Percentiles rank a stretch among this genome's conserved stretches.
Conservation (phyloP, 2,888 invertebrate species). For the Slavum lentiscoides region DNA sequence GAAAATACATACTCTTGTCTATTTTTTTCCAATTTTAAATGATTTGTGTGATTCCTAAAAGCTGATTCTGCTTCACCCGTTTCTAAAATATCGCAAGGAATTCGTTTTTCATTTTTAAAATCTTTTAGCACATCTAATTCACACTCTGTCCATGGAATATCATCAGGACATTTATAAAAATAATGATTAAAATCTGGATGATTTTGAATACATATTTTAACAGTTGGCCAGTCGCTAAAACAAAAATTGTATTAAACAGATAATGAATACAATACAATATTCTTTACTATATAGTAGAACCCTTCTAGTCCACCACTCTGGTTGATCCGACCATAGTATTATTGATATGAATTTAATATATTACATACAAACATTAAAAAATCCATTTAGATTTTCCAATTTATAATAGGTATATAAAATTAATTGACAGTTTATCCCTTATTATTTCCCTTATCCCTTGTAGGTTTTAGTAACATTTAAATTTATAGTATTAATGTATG, state of each 20-base stretch:
- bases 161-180: constrained; percentile 83
- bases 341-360: no score
- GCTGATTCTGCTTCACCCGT: constrained; percentile 89
- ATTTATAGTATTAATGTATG: no score
- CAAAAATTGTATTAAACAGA: constrained; percentile 35
- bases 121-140: constrained; percentile 69
- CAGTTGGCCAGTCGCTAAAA: constrained; percentile 83
- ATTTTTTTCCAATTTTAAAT: constrained; percentile 88
- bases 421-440: no score
- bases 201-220: constrained; percentile 80
- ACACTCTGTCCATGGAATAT: constrained; percentile 77
- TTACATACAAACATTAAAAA: no score
- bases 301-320: no score
- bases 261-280: no score
- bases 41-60: constrained; percentile 87
- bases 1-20: constrained; percentile 83
- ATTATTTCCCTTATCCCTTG: no score
- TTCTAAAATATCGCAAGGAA: constrained; percentile 90
- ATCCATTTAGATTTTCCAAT: no score
- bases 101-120: constrained; percentile 69
- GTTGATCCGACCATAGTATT: no score
- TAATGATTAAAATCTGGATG: constrained; percentile 93
- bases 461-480: no score
- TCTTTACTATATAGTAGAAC: no score
- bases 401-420: no score